Evolutionary conservation across 2,888 invertebrate species (phyloP), one percentile per base, ranked within the genome.

Genomic region (Oeneis ivallda): DNA sequence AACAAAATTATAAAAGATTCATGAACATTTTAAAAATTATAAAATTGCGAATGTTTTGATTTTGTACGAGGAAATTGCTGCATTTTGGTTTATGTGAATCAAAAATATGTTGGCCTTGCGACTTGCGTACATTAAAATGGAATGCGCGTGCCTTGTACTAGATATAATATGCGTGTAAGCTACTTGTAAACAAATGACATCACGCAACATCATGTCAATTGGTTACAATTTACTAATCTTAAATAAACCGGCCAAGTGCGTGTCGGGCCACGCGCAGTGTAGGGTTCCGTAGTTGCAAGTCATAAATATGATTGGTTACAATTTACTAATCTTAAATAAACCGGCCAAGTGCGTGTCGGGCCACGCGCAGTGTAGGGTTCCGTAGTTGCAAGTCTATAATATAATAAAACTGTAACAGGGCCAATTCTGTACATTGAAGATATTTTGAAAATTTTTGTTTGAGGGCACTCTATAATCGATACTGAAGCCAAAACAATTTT

Each of bases 81-180:
- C 60, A 41, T 49, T 60, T 49, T 41, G 15, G 6, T 65, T 54
- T 47, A 59, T 53, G 43, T 53, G 41, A 49, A 49, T 64, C 47
- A 47, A 43, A 62, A 50, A 54, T 67, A 67, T 67, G 64, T 64
- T 66, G 69, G 67, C 66, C 67, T 49, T 67, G 66, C 47, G 67
- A 64, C 67, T 49, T 67, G 66, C 47, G 39, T 17, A 43, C 32
- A 49, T 41, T 62, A 66, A 43, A 45, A 53, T 63, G 45, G 52
- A 54, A 59, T 53, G 58, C 49, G 52, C 57, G 54, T 57, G 47
- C 56, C 56, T 19, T 41, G 41, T 53, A 47, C 47, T 47, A 47
- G 15, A 7, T 37, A 37, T 9, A 5, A 54, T 39, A 41, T 56
- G 39, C 41, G 41, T 17, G 39, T 41, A 19, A 54, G 17, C 34